Evolutionary conservation across 2,888 invertebrate species (phyloP).

Genomic region (Lycaena phlaeas): DNA sequence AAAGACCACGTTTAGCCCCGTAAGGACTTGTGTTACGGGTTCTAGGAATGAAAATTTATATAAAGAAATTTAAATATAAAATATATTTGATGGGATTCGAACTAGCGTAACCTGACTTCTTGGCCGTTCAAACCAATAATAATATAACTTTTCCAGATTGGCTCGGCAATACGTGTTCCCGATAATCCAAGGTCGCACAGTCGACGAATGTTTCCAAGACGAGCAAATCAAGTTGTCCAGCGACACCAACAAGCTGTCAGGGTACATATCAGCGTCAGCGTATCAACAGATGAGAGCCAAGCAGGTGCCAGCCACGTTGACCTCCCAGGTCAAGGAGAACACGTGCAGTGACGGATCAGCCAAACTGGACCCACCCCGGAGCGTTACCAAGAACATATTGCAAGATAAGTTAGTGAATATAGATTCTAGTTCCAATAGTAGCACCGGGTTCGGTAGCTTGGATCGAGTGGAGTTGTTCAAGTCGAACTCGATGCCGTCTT

Average conservation of each 20-base stretch:
- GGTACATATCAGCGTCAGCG: slow-evolving; percentile 62
- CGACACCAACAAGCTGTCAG: slow-evolving; percentile 51
- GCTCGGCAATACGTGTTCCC: slow-evolving; percentile 77
- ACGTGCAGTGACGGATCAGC: slow-evolving; percentile 30
- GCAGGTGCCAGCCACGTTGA: slow-evolving; percentile 28
- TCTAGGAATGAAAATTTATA: too few species aligned
- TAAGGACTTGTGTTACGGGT: too few species aligned
- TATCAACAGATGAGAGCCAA: slow-evolving; percentile 46
- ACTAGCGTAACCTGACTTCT: too few species aligned
- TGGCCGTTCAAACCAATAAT: too few species aligned
- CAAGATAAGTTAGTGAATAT: slow-evolving; percentile 65
- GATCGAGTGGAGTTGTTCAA: slow-evolving; percentile 48
- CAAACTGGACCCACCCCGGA: slow-evolving; percentile 45
- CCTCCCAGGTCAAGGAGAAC: slow-evolving; percentile 60
- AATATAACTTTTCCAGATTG: slow-evolving; percentile 64
- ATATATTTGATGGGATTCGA: too few species aligned
- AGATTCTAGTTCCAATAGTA: slow-evolving; percentile 49
- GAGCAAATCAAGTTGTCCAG: slow-evolving; percentile 47
- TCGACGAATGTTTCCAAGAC: slow-evolving; percentile 75
- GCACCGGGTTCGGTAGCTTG: slow-evolving; percentile 40
- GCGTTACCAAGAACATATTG: slow-evolving; percentile 50
- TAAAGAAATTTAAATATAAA: too few species aligned
- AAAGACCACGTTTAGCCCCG: too few species aligned
- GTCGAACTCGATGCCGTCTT: slow-evolving; percentile 60
- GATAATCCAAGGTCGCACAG: slow-evolving; percentile 76